Evolutionary conservation across 2,888 invertebrate genomes (phyloP), one percentile per base, ranked within the genome.

Genomic region (Lochmaea crataegi): DNA sequence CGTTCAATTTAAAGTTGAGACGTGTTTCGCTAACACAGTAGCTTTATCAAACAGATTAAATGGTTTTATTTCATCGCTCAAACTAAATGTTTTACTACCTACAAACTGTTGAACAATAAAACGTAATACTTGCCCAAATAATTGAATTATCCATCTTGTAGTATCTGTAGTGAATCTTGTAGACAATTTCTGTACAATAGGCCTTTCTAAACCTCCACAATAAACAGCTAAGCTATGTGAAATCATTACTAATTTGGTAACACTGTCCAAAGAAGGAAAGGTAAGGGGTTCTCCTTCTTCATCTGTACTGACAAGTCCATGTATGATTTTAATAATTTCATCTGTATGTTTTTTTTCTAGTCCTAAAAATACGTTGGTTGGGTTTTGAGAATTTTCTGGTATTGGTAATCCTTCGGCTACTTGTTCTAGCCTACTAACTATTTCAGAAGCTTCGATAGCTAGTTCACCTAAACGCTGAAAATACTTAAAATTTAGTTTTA

Each of bases 191-290:
- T 94, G 92, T 68, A 96, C 90, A 85, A 95, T 94, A 77, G 90
- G 89, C 58, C 94, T 89, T 76, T 96, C 95, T 76, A 97, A 86
- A 68, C 94, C 92, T n/a, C 94, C 93, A 76, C 96, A 92, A 83
- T 95, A 94, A 0, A 97, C 96, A 5, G 94, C 93, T 78, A 97
- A 90, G 84, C 95, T 94, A 85, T 97, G 96, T n/a, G 96, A 93
- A 26, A 96, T 90, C 68, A 96, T 90, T 11, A 95, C 91, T 75
- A 93, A 87, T 64, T 90, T 90, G 70, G 90, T 88, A 57, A 91
- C 89, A 77, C 91, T 90, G 72, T 92, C 92, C 11, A 93, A 88
- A 57, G 90, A 86, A 64, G 92, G 89, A 69, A 92, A 88, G 26
- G 90, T 90, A 32, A 81, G 68, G 74, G 90, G 91, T 81, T 91